Evolutionary conservation across 2,888 invertebrate species (phyloP).

Genomic region (Drosophila suboccidentalis): DNA sequence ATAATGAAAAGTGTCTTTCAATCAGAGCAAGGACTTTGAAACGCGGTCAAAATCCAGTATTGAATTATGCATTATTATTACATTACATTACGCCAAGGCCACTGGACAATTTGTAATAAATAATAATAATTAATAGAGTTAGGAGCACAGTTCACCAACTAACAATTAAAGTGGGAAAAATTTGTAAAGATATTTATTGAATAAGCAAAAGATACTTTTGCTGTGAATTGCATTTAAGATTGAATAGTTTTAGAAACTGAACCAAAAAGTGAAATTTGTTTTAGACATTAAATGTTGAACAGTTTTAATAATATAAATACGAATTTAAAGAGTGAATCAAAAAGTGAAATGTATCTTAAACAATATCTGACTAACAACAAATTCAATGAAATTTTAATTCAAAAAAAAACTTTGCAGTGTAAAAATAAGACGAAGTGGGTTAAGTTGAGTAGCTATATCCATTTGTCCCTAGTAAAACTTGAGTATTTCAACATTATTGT

Average conservation of each 20-base stretch:
- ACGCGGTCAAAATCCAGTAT: slow-evolving; percentile 23
- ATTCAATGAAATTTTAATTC: background rate
- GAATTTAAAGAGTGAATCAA: background rate
- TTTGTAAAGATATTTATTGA: background rate
- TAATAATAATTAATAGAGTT: background rate
- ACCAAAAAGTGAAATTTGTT: background rate
- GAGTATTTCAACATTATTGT: slow-evolving; percentile 3
- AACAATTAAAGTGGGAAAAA: background rate
- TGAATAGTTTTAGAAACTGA: background rate
- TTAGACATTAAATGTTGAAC: background rate
- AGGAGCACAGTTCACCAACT: background rate
- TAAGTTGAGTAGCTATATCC: too few species aligned
- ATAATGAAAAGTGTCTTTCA: slow-evolving; percentile 55
- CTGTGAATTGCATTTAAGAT: background rate
- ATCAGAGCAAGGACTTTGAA: slow-evolving; percentile 62
- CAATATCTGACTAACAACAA: background rate
- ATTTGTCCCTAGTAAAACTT: background rate
- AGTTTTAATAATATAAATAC: background rate
- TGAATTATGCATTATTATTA: slow-evolving; percentile 9
- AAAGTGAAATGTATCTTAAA: background rate
- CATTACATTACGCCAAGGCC: slow-evolving; percentile 30
- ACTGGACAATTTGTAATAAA: background rate
- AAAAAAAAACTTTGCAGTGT: background rate
- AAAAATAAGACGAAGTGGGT: background rate
- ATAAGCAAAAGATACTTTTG: background rate